Evolutionary conservation across 2,797 vertebrate genomes (phyloP).

Genomic region (Oryzias dopingdopingensis): DNA sequence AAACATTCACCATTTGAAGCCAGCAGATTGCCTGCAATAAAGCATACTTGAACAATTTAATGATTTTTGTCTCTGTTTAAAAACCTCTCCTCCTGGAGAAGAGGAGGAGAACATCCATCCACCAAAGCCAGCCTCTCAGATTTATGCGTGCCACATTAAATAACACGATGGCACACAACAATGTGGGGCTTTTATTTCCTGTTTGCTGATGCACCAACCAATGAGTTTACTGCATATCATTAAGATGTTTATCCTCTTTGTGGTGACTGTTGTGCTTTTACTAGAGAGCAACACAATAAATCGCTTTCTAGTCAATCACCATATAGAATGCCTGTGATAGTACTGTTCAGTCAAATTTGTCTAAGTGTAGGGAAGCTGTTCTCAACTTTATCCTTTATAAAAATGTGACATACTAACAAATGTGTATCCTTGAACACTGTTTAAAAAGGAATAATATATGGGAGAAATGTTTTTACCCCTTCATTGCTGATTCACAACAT

Average conservation of each 20-base stretch:
- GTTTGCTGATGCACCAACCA: conserved; percentile 44
- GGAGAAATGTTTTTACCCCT: no score
- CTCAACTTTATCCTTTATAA: no score
- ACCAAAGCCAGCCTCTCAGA: conserved; percentile 38
- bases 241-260: conserved; percentile 53
- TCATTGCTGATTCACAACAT: no score
- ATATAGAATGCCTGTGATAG: conserved; percentile 29
- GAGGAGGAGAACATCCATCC: conserved; percentile 54
- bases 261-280: conserved; percentile 25
- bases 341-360: conserved; percentile 37
- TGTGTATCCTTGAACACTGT: no score
- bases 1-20: conserved; percentile 55
- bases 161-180: conserved; percentile 45
- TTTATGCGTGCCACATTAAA: conserved; percentile 43
- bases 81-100: conserved; percentile 51
- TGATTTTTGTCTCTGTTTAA: conserved; percentile 62
- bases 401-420: no score
- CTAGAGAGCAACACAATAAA: conserved; percentile 21
- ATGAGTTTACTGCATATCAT: conserved; percentile 39
- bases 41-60: conserved; percentile 63
- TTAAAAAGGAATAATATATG: no score
- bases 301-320: not conserved
- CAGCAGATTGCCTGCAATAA: conserved; percentile 48
- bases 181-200: conserved; percentile 23
- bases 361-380: conserved; percentile 15